A percentile compares a stretch with the other conserved stretches of the same genome.
Conservation (phyloP, 2,888 invertebrate species). For the Cetonia aurata region DNA sequence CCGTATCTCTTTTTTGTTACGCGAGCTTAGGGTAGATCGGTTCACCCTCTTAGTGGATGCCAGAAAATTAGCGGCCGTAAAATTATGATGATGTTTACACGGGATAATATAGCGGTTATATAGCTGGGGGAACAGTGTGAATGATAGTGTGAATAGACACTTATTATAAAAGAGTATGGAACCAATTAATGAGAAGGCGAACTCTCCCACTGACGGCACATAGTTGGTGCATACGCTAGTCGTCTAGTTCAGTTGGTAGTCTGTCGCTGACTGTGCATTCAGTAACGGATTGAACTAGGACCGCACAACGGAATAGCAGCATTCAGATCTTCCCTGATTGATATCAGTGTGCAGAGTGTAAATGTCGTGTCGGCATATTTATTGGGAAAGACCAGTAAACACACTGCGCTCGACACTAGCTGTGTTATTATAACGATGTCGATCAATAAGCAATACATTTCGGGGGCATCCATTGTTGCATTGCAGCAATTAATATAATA, state of each 20-base stretch:
- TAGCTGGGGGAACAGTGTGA: conserved; percentile 38
- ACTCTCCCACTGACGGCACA: conserved; percentile 11
- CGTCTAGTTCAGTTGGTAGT: neutral
- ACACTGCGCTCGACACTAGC: neutral
- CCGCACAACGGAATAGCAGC: neutral
- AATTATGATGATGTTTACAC: conserved; percentile 47
- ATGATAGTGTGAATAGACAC: conserved; percentile 46
- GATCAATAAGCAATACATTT: too few species aligned
- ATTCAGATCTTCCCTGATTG: conserved; percentile 27
- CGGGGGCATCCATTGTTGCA: too few species aligned
- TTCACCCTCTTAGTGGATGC: conserved; percentile 18
- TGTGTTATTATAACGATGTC: too few species aligned
- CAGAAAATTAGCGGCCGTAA: conserved; percentile 44
- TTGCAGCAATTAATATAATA: too few species aligned
- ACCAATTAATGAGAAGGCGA: conserved; percentile 48
- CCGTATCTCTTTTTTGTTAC: neutral
- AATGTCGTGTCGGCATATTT: conserved; percentile 5
- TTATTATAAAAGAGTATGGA: conserved; percentile 47
- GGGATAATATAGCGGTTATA: conserved; percentile 34
- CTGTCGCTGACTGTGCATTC: too few species aligned
- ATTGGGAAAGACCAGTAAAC: conserved; percentile 22
- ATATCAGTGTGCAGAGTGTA: conserved; percentile 17
- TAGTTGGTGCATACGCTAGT: conserved; percentile 4
- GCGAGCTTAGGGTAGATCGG: neutral
- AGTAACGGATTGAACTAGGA: too few species aligned